Conservation (phyloP, 2,888 invertebrate species). For the Eristalinus sepulchralis region DNA sequence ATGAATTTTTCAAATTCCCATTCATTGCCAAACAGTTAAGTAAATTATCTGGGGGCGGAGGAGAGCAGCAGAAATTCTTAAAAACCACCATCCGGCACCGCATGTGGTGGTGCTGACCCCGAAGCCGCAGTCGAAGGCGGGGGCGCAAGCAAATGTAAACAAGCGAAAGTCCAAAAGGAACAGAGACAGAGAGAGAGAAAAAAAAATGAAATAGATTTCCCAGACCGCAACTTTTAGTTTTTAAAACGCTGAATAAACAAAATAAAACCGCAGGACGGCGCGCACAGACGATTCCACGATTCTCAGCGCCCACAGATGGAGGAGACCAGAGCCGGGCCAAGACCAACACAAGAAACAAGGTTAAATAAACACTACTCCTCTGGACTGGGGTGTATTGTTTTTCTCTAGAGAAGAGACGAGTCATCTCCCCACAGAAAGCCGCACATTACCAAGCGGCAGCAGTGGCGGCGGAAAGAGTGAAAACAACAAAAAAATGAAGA, state of each 20-base stretch:
- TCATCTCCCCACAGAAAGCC: constrained; percentile 16
- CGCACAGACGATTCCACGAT: constrained; percentile 12
- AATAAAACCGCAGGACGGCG: constrained; percentile 64
- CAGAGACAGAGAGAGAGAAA: constrained; percentile 4
- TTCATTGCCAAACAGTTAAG: constrained; percentile 36
- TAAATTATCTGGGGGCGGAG: constrained; percentile 23
- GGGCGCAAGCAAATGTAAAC: background rate
- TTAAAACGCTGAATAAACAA: constrained; percentile 63
- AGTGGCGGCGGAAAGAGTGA: background rate
- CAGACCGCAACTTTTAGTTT: constrained; percentile 50
- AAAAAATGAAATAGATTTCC: constrained; percentile 34
- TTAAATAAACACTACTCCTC: constrained; percentile 57
- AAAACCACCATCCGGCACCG: background rate
- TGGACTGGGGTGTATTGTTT: constrained; percentile 43
- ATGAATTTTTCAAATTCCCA: constrained; percentile 25
- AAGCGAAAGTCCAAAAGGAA: constrained; percentile 31
- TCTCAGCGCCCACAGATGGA: background rate
- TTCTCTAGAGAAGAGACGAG: constrained; percentile 21
- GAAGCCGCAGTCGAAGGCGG: background rate
- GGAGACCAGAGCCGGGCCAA: constrained; percentile 50
- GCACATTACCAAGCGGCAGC: background rate
- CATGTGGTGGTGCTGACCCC: constrained; percentile 15
- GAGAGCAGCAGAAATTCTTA: background rate
- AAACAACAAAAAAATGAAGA: background rate
- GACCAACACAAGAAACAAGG: constrained; percentile 68